Conservation (phyloP, 2,113 vertebrate species). For the Mirza zaza region DNA sequence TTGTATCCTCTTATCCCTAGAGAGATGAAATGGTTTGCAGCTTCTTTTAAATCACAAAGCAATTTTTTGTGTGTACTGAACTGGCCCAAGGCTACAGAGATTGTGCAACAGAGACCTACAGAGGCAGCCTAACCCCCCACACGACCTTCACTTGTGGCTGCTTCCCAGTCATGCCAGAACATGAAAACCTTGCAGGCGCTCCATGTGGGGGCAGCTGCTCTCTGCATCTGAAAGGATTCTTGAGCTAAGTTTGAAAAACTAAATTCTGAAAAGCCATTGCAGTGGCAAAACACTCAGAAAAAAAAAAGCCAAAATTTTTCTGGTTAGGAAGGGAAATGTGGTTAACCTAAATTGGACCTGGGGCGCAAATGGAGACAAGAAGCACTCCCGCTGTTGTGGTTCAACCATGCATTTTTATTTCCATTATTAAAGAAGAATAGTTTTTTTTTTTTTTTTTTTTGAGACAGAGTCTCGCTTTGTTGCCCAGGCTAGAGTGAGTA, state of each 20-base stretch:
- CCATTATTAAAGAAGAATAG: not conserved
- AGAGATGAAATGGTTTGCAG: slow-evolving; percentile 49
- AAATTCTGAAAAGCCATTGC: slow-evolving; percentile 57
- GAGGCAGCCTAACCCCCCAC: slow-evolving; percentile 46
- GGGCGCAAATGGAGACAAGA: slow-evolving; percentile 14
- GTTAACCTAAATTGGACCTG: slow-evolving; percentile 65
- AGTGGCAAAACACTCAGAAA: slow-evolving; percentile 20
- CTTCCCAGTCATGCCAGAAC: slow-evolving; percentile 53
- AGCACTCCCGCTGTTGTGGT: not conserved
- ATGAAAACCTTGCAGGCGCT: not conserved
- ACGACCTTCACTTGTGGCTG: slow-evolving; percentile 24
- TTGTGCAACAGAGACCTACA: slow-evolving; percentile 44
- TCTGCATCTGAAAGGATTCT: not conserved
- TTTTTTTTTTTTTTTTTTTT: too few relatives aligned
- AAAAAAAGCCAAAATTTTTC: slow-evolving; percentile 15
- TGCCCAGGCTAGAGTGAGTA: too few relatives aligned
- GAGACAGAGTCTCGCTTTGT: too few relatives aligned
- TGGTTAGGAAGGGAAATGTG: slow-evolving; percentile 31
- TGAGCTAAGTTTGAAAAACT: slow-evolving; percentile 46
- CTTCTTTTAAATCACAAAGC: slow-evolving; percentile 66
- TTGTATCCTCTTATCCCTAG: slow-evolving; percentile 34
- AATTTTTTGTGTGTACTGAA: slow-evolving; percentile 50
- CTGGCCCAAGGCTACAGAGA: slow-evolving; percentile 36
- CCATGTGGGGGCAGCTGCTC: not conserved
- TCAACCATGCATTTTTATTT: slow-evolving; percentile 36